A percentile compares a stretch with the other conserved stretches of the same genome.
These are phyloP conservation scores for Diplolepis rosae DNA, from an alignment of 2,888 invertebrate genomes.

Conservation along the genomic window DNA sequence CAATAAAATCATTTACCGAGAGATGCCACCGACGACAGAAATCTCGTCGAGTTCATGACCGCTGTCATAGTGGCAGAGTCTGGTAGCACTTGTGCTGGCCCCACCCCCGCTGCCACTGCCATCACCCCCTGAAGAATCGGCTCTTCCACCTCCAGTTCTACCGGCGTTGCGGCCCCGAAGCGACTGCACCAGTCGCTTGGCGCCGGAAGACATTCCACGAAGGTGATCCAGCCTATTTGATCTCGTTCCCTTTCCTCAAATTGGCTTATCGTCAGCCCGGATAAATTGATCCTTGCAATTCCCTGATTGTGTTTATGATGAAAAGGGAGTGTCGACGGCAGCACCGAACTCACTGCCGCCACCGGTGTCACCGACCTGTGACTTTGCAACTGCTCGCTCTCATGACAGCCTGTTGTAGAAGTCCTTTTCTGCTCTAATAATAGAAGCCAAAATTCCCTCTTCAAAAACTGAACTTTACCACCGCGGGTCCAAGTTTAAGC, in stretches of 20 bases:
- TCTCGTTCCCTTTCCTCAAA: slow-evolving; percentile 46
- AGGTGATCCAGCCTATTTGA: slow-evolving; percentile 71
- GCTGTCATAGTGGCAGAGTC: slow-evolving; percentile 71
- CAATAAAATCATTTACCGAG: too few relatives aligned
- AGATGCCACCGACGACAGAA: slow-evolving; percentile 71
- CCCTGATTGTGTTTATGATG: background rate
- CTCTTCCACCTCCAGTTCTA: slow-evolving; percentile 52
- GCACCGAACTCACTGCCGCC: slow-evolving; percentile 46
- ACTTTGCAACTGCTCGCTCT: slow-evolving; percentile 28
- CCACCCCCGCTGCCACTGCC: slow-evolving; percentile 61
- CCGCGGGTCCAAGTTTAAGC: background rate
- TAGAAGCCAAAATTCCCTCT: background rate
- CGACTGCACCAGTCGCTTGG: slow-evolving; percentile 74
- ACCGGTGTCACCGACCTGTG: slow-evolving; percentile 53
- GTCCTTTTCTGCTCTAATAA: background rate
- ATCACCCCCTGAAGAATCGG: slow-evolving; percentile 55
- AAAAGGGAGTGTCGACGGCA: slow-evolving; percentile 40
- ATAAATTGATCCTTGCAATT: background rate
- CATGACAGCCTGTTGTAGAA: slow-evolving; percentile 22
- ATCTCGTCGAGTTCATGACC: slow-evolving; percentile 75
- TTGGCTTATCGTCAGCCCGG: slow-evolving; percentile 32
- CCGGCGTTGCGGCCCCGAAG: slow-evolving; percentile 69
- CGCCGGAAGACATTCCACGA: slow-evolving; percentile 73
- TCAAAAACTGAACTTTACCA: background rate
- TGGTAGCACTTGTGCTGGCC: slow-evolving; percentile 67